phyloP scores from a whole-genome alignment of 2,113 vertebrate genomes.

The Serinus canaria region DNA sequence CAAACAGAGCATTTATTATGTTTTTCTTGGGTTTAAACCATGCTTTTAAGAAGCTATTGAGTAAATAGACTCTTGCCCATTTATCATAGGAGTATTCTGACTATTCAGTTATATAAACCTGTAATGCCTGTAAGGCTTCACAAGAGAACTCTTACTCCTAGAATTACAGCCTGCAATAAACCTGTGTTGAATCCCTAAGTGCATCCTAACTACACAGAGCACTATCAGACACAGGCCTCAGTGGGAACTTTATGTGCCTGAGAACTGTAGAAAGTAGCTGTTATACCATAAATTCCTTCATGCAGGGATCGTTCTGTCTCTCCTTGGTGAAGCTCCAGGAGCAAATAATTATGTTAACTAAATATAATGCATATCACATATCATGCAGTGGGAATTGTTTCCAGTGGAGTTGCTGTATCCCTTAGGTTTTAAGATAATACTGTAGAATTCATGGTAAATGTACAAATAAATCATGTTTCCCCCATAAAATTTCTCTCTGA shows the following conservation, averaged over 20 bases:
- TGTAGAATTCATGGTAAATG: constrained; percentile 43
- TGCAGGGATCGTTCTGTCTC: neutral
- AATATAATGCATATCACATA: constrained; percentile 16
- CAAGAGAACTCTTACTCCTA: neutral
- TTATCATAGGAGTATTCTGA: neutral
- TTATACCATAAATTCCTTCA: constrained; percentile 40
- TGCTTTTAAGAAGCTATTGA: neutral
- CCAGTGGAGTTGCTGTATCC: constrained; percentile 8
- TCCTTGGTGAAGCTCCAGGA: constrained; percentile 23
- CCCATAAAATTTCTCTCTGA: constrained; percentile 7
- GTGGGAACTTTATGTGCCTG: constrained; percentile 30
- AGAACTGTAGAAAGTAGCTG: neutral
- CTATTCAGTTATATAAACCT: neutral
- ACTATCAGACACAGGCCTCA: neutral
- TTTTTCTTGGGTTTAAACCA: neutral
- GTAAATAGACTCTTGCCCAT: neutral
- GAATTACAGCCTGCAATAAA: constrained; percentile 52
- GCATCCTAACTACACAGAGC: neutral
- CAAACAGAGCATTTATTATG: neutral
- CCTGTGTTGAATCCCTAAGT: neutral
- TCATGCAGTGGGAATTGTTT: constrained; percentile 11
- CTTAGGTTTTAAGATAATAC: constrained; percentile 19
- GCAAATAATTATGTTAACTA: constrained; percentile 44
- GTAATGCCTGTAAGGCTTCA: neutral
- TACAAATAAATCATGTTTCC: constrained; percentile 24